Evolutionary conservation across 2,888 invertebrate species (phyloP), one percentile per base, ranked within the genome.

Genomic region (Penaeus monodon): DNA sequence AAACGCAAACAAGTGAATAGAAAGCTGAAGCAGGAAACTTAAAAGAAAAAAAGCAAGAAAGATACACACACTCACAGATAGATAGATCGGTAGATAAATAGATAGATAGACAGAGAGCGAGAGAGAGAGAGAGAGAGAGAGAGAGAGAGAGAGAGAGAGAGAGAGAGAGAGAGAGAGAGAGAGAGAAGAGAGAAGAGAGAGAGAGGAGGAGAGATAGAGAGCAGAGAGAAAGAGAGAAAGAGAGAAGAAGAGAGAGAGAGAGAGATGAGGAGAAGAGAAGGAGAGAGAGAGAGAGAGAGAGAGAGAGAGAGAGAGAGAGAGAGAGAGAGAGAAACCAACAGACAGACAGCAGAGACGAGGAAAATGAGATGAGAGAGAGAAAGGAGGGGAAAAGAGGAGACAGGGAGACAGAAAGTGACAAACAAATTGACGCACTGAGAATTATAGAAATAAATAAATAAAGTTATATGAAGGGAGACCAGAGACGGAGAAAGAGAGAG

Each of bases 391-490:
- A 27, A 27, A 57, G 49, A 24, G 12, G 64, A 78, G 63, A 29
- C n/a, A 78, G 78, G n/a, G 57, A 78, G 68, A 27, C 57, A 63
- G 57, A 33, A 12, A 27, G 49, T 66, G 81, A 57, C 27, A 81
- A 33, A 66, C 29, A 66, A 38, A 33, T 27, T 33, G 66, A 66
- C 27, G 14, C 66, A 27, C n/a, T n/a, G 57, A 66, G 44, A 63
- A 64, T 27, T 22, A 78, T 27, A 44, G 78, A 38, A 57, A n/a
- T n/a, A n/a, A n/a, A n/a, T n/a, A 63, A 64, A 63, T 29, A 38
- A 64, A n/a, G 78, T 38, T n/a, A 33, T 3, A 22, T 81, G 3
- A 3, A 33, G 1, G 33, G 33, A 33, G 33, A 33, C 1, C 33
- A 33, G 29, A 38, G 44, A 73, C 24, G 27, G 68, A n/a, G 49